Conservation (phyloP, 1,140 invertebrate genomes). For the Lucilia sericata region DNA sequence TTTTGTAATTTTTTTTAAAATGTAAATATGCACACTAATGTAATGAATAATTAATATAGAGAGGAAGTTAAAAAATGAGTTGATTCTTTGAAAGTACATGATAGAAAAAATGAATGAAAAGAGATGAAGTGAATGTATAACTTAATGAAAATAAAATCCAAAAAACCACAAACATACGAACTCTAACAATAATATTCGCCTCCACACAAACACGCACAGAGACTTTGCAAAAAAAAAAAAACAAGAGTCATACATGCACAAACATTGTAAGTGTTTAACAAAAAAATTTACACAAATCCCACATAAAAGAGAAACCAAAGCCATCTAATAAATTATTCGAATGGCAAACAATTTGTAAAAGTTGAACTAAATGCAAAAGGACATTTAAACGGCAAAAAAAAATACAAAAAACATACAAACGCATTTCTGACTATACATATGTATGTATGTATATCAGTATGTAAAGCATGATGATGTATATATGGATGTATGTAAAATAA, state of each 20-base stretch:
- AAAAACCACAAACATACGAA: slow-evolving; percentile 25
- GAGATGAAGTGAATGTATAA: not conserved
- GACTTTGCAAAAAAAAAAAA: not conserved
- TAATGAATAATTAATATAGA: too few relatives aligned
- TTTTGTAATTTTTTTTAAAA: too few relatives aligned
- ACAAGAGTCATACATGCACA: too few relatives aligned
- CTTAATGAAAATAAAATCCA: slow-evolving; percentile 33
- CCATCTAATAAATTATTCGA: slow-evolving; percentile 44
- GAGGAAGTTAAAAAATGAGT: not conserved
- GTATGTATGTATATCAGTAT: not conserved
- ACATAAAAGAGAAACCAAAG: slow-evolving; percentile 44
- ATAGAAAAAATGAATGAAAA: not conserved
- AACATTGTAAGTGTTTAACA: slow-evolving; percentile 18
- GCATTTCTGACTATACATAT: not conserved
- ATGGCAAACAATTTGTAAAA: slow-evolving; percentile 44
- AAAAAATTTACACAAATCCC: slow-evolving; percentile 32
- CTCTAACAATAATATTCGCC: not conserved
- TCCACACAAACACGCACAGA: not conserved
- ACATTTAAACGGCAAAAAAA: slow-evolving; percentile 15
- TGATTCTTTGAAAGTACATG: not conserved
- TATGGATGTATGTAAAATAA: not conserved
- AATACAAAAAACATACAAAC: not conserved
- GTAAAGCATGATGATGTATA: not conserved
- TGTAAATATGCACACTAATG: too few relatives aligned
- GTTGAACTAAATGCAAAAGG: slow-evolving; percentile 40